Evolutionary conservation across 1,140 invertebrate species (phyloP).

Genomic region (Mycetomoellerius zeteki): DNA sequence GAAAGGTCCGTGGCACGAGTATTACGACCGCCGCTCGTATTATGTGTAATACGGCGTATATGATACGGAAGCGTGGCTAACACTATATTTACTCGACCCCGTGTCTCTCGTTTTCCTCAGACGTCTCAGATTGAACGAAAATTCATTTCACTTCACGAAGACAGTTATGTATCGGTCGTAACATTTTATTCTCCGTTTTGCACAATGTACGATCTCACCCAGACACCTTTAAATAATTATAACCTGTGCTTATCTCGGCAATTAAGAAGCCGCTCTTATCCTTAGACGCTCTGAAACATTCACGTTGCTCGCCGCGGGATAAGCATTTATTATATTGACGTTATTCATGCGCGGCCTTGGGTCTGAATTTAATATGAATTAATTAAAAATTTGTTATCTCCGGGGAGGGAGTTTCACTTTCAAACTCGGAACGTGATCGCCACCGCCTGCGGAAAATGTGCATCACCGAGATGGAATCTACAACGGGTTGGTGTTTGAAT

Average conservation of each 20-base stretch:
- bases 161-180: background rate
- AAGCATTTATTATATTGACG: slow-evolving; percentile 51
- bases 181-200: background rate
- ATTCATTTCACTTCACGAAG: background rate
- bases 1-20: slow-evolving; percentile 1
- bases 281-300: slow-evolving; percentile 4
- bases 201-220: background rate
- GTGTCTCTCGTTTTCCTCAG: background rate
- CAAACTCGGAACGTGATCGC: slow-evolving; percentile 40
- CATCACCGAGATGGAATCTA: slow-evolving; percentile 64
- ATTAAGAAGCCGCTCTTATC: slow-evolving; percentile 20
- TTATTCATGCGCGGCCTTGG: slow-evolving; percentile 35
- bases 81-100: slow-evolving; percentile 14
- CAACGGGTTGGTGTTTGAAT: slow-evolving; percentile 62
- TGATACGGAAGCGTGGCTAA: slow-evolving; percentile 45
- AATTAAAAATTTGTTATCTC: slow-evolving; percentile 55
- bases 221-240: slow-evolving; percentile 41
- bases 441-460: slow-evolving; percentile 58
- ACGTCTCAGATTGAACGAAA: background rate
- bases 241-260: slow-evolving; percentile 35
- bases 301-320: slow-evolving; percentile 21
- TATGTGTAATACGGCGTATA: slow-evolving; percentile 37
- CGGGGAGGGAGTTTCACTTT: slow-evolving; percentile 44
- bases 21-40: slow-evolving; percentile 28
- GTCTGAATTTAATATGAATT: slow-evolving; percentile 59